Evolutionary conservation across 2,797 vertebrate species (phyloP), one percentile per base, ranked within the genome.

Genomic region (Threskiornis aethiopicus): DNA sequence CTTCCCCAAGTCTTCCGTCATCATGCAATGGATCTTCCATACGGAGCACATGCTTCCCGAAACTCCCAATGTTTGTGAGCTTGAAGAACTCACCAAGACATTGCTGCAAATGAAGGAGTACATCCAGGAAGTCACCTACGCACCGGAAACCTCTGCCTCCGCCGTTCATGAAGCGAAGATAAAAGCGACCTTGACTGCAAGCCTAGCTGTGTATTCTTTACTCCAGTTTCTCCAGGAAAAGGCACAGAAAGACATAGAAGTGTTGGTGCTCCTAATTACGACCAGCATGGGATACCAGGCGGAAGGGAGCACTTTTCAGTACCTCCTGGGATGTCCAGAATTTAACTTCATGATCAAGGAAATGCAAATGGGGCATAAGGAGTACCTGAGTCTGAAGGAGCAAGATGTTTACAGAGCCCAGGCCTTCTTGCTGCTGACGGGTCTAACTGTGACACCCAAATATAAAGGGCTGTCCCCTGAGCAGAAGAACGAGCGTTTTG

Each of bases 1-100:
- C 55, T 96, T 98, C 84, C 93, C 97, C 37, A 29, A 47, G 21
- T 66, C 93, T 84, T 91, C 92, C 9, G 46, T 33, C 31, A 83
- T 98, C 31, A 94, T 97, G 78, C 39, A 96, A 7, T 97, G 97
- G 98, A 8, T 98, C 71, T 91, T 77, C 47, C 57, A 95, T 9
- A 13, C 47, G 4, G 81, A 97, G 44, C n/a, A 79, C 4, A 1
- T 0, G 0, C 33, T 90, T 41, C 57, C 96, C 0, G 4, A 47
- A 16, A 1, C 16, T 57, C 44, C 77, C 18, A 17, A 20, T 4
- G 76, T 97, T n/a, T 69, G 90, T 24, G 57, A 96, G 24, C 70
- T 97, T 33, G 69, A 84, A 47, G 89, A 96, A 2, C 95, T 98
- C 41, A 87, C 71, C 42, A 7, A 94, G 31, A 81, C 81, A 1